Base-by-base conservation (phyloP, 2,888 invertebrate genomes). In the Amaurobius ferox region DNA sequence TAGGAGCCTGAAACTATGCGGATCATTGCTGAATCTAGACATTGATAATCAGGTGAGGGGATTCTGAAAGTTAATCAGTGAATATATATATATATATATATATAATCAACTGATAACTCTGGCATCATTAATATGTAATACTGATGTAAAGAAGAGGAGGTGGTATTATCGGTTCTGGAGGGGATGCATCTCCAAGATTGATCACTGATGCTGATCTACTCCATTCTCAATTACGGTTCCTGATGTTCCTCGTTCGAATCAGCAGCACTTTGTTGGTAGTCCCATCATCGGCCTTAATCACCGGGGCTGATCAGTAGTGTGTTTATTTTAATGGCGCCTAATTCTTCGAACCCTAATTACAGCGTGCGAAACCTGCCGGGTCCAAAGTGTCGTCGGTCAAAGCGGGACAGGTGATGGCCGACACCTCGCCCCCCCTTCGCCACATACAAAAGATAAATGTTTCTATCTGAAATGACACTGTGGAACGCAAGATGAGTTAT, bases 321-420 rank as follows among this genome's bases (percentile, higher is more conserved):
- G 83, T 72, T 86, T 86, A 68, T 78, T 73, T 86, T 86, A 86
- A 86, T 86, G 78, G 78, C 62, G 78, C 78, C 67, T 78, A 86
- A 86, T 86, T 86, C 68, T 39, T 77, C 35, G 66, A 40, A 30
- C 29, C 68, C 73, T 86, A 86, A 86, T 86, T 86, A 79, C 72
- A 86, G 85, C 85, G 85, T 74, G 85, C 85, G 85, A 86, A 83
- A 86, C 73, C 67, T 78, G 85, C 78, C 85, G 85, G 73, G 85
- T 79, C 78, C 73, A 78, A 86, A 86, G 85, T 79, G 85, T 85
- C 78, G 85, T 78, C 74, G 28, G 29, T 39, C 23, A 32, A 30
- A 30, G 61, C 35, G 55, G 70, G 71, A 64, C 77, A 83, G 77
- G 83, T 83, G 83, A 83, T 76, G 64, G 26, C 71, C 77, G 83